Base-by-base conservation (phyloP, 1,140 invertebrate genomes). In the Dreissena rostriformis region DNA sequence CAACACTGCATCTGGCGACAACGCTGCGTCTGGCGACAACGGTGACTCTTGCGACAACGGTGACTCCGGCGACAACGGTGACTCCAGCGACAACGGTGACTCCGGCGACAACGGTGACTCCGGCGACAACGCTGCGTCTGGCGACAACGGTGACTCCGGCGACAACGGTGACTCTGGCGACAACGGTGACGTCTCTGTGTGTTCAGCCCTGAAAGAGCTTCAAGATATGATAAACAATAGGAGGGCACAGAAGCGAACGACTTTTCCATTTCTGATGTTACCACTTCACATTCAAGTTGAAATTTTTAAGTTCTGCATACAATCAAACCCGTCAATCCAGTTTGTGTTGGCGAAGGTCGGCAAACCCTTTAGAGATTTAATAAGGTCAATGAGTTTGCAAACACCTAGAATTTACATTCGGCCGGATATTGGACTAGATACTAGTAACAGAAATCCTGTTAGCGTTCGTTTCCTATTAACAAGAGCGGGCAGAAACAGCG, bases 211-310 rank as follows among this genome's bases (percentile, higher is more conserved):
- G 53, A 57, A 57, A 57, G 53, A 57, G 53, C 53, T 57, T 57
- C 53, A 67, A 67, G 65, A 67, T 67, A 67, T 67, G 65, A 67
- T 67, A 67, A 67, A 67, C 65, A 67, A 67, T 67, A 67, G 65
- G 65, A 67, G 65, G 65, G 65, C 65, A 67, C 65, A 67, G 65
- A 67, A 24, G 65, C 65, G 65, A 28, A 67, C 65, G 65, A 67
- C 65, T 67, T 67, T 67, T 67, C 65, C 65, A 67, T 67, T 67
- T 67, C 65, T 67, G 65, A 67, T 67, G 65, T 67, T 67, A 67
- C 65, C 65, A 67, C 19, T 22, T 67, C 26, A 22, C 19, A 57
- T 57, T 57, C 53, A 57, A 57, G 53, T 57, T 57, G 53, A 57
- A 57, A 57, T 57, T 57, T 57, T 57, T 57, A 57, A 57, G 53